Conservation (phyloP, 2,797 vertebrate genomes). For the Hafferia zeledoni region DNA sequence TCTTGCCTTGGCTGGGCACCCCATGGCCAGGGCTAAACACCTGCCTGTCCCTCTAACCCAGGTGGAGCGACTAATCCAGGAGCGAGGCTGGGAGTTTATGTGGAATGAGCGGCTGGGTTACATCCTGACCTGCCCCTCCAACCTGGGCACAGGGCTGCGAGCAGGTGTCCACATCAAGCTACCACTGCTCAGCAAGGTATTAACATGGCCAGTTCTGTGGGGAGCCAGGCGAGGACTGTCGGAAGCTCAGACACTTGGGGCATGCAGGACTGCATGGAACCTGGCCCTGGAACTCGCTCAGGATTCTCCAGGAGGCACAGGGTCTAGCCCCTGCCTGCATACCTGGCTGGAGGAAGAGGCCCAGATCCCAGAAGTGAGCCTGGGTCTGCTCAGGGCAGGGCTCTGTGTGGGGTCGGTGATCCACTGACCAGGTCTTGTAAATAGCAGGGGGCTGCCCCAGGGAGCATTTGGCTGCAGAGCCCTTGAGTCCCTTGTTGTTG, state of each 20-base stretch:
- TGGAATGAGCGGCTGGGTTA: constrained; percentile 95
- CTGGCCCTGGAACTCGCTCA: rapidly evolving
- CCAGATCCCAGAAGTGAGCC: rapidly evolving
- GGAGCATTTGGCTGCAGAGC: rapidly evolving
- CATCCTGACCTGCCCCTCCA: constrained; percentile 95
- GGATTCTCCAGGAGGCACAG: background rate
- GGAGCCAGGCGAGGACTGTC: background rate
- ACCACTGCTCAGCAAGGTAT: constrained; percentile 93
- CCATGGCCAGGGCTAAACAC: rapidly evolving
- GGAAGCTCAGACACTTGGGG: rapidly evolving
- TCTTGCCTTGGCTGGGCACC: background rate
- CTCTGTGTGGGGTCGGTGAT: background rate
- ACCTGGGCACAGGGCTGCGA: constrained; percentile 94
- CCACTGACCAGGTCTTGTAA: background rate
- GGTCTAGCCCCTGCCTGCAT: background rate
- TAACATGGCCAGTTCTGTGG: background rate
- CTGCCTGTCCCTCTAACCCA: constrained; percentile 35
- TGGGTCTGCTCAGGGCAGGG: background rate
- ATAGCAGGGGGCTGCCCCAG: background rate
- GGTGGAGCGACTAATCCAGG: constrained; percentile 94
- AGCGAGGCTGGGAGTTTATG: constrained; percentile 99
- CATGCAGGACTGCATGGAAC: background rate
- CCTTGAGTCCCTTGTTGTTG: background rate
- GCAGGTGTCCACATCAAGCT: constrained; percentile 96
- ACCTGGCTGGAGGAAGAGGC: background rate